Percentiles rank a stretch among this genome's conserved stretches.
Evolutionary conservation across 2,888 invertebrate genomes (phyloP).

Genomic region (Tortricodes alternella): DNA sequence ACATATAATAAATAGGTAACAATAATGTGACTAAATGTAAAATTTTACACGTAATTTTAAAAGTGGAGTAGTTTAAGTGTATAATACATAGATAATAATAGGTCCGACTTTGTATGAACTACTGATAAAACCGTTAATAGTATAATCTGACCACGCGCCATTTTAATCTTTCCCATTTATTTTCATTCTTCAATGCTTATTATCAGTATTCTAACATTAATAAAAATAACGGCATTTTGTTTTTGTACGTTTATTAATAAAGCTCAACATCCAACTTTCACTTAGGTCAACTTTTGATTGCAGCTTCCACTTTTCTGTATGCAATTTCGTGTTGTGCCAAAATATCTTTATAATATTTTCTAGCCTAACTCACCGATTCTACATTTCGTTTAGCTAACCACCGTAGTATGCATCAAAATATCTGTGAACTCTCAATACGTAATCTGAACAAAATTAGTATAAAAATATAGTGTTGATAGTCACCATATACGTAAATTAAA

Average conservation of each 20-base stretch:
- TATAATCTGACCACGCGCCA: slow-evolving; percentile 51
- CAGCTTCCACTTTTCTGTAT: slow-evolving; percentile 46
- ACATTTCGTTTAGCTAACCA: slow-evolving; percentile 34
- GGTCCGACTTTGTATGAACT: slow-evolving; percentile 78
- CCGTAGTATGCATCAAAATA: slow-evolving; percentile 26
- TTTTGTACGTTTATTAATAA: background rate
- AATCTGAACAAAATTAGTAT: slow-evolving; percentile 72
- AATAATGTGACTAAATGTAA: slow-evolving; percentile 81
- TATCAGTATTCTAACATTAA: slow-evolving; percentile 9
- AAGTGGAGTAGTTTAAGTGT: slow-evolving; percentile 78
- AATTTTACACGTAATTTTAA: slow-evolving; percentile 79
- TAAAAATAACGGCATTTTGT: background rate
- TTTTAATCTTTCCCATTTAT: slow-evolving; percentile 31
- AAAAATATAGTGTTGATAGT: slow-evolving; percentile 76
- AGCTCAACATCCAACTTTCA: slow-evolving; percentile 9
- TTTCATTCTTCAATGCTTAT: background rate
- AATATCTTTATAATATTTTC: slow-evolving; percentile 56
- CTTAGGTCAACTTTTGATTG: slow-evolving; percentile 9
- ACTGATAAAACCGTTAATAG: slow-evolving; percentile 58
- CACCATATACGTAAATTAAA: slow-evolving; percentile 94
- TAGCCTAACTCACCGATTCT: slow-evolving; percentile 20
- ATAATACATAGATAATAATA: slow-evolving; percentile 74
- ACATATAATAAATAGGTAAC: slow-evolving; percentile 76
- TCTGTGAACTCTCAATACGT: slow-evolving; percentile 58
- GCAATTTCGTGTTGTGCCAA: slow-evolving; percentile 76